Base-by-base conservation (phyloP, 2,113 vertebrate species). In the Capreolus pygargus region DNA sequence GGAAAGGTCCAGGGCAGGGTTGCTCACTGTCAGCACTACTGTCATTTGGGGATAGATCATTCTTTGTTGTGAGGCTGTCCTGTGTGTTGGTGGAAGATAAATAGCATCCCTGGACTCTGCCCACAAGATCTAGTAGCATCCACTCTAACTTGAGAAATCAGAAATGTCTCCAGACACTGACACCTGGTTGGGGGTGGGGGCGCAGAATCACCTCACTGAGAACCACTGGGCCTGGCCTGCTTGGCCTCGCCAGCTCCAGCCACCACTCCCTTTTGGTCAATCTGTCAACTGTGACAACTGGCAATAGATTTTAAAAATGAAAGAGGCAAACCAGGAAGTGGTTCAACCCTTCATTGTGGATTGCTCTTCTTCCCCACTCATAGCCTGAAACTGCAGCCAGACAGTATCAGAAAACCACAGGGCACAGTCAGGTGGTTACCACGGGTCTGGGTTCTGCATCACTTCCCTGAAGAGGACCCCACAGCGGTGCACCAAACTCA, bases 251-350 rank as follows among this genome's bases (percentile, higher is more conserved):
- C 60, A 78, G 70, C n/a, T 96, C 23, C 45, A 76, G 23, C 8
- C 74, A 78, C 60, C 39, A 30, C 19, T 58, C 28, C 39, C 47
- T 95, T 30, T 67, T 47, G 33, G 19, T 81, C 52, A 81, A 39
- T 86, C 55, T 82, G n/a, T 74, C 86, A 86, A n/a, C 64, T 27
- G 27, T 21, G 47, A 79, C 91, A 85, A 92, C 36, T 57, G 25
- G 74, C 64, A 90, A 84, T 3, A 33, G 76, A 87, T 64, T 55
- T 88, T 33, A 52, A 54, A 88, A 64, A 61, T 43, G 52, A 96
- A 93, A 91, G n/a, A n/a, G 50, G 52, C 79, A 81, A 89, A 96
- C 15, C 14, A 89, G 54, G 67, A 92, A 94, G 96, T 54, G 21
- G 28, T 54, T 86, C 28, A 28, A 70, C 4, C 43, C 9, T 43